phyloP scores from a whole-genome alignment of 2,797 vertebrate genomes.

The Anas bernieri region DNA sequence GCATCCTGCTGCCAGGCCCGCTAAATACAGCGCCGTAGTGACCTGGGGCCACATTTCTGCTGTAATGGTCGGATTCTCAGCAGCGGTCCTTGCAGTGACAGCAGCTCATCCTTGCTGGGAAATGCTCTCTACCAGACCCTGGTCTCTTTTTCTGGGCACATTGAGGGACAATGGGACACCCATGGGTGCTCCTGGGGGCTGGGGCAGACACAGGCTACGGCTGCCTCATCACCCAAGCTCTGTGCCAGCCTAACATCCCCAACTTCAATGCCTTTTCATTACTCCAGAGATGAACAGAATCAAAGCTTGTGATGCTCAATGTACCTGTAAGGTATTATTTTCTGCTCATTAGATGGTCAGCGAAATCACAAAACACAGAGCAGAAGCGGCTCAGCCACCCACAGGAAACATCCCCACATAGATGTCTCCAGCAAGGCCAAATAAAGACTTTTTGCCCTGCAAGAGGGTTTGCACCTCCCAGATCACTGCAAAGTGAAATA shows the following conservation, averaged over 20 bases:
- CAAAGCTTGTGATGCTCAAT: background rate
- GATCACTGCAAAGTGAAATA: background rate
- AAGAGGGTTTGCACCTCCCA: background rate
- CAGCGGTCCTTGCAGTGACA: background rate
- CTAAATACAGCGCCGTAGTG: accelerated
- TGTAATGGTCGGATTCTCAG: background rate
- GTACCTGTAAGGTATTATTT: background rate
- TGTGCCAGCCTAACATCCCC: accelerated
- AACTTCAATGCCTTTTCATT: background rate
- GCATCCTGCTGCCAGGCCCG: background rate
- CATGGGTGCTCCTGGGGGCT: background rate
- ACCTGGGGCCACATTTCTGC: background rate
- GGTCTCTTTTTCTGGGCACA: background rate
- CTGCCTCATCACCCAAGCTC: background rate
- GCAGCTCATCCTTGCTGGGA: background rate
- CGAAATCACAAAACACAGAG: background rate
- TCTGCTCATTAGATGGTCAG: background rate
- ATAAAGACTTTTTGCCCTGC: background rate
- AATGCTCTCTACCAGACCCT: background rate
- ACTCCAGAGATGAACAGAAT: background rate
- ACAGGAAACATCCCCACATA: background rate
- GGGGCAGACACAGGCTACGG: background rate
- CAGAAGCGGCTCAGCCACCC: background rate
- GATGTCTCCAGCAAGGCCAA: accelerated
- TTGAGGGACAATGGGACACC: background rate